These are phyloP conservation scores for Sigmodon hispidus DNA, from an alignment of 2,113 vertebrate genomes.

Conservation along the genomic window DNA sequence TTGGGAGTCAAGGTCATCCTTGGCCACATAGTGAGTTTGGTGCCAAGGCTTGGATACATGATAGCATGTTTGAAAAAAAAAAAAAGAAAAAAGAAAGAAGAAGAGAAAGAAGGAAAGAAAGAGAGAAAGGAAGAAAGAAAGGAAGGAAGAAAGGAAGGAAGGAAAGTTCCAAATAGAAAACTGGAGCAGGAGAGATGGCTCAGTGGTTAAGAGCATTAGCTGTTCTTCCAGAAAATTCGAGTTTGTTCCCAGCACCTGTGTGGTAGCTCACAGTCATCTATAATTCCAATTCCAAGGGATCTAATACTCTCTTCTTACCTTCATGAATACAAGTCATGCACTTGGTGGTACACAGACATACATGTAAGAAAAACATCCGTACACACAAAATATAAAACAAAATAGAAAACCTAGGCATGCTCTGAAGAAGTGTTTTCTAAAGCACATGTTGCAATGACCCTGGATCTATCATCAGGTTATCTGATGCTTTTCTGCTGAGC, in stretches of 20 bases:
- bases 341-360: neutral
- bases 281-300: neutral
- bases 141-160: rapidly evolving
- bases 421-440: neutral
- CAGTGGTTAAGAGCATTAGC: neutral
- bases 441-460: neutral
- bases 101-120: neutral
- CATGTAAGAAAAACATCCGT: neutral
- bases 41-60: neutral
- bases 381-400: neutral
- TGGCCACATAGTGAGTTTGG: neutral
- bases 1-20: neutral
- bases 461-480: too few species aligned
- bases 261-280: neutral
- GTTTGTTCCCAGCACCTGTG: neutral
- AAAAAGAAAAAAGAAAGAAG: too few species aligned
- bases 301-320: neutral
- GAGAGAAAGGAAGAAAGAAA: neutral
- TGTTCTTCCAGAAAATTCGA: neutral
- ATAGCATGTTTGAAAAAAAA: neutral
- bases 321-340: neutral
- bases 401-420: neutral
- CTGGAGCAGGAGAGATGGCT: neutral
- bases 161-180: neutral
- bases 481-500: neutral